Conservation (phyloP, 2,113 vertebrate species). For the Chaetodon trifascialis region DNA sequence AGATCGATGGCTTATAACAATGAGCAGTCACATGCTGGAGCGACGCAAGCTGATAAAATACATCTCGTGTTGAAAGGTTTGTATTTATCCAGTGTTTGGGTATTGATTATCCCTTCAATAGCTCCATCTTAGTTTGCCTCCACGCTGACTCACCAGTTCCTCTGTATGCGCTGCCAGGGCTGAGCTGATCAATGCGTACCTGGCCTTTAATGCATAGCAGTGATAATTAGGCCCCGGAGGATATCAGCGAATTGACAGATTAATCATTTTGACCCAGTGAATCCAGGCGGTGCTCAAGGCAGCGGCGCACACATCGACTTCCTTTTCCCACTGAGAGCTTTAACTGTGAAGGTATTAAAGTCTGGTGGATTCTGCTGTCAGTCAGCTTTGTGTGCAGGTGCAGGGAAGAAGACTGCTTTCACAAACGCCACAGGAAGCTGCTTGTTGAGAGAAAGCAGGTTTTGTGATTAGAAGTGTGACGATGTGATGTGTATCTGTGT, state of each 20-base stretch:
- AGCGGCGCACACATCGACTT: conserved; percentile 36
- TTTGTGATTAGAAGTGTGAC: conserved; percentile 5
- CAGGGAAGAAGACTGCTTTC: background rate
- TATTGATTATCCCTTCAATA: conserved; percentile 45
- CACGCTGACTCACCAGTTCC: conserved; percentile 7
- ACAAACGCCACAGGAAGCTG: background rate
- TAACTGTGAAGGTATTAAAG: conserved; percentile 51
- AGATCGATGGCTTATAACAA: conserved; percentile 2
- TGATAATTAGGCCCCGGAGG: conserved; percentile 64
- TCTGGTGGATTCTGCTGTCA: conserved; percentile 46
- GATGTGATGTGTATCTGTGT: background rate
- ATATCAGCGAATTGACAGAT: conserved; percentile 63
- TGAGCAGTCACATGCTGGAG: conserved; percentile 8
- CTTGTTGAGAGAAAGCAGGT: conserved; percentile 3
- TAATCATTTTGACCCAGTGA: conserved; percentile 67
- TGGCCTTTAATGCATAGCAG: conserved; percentile 37
- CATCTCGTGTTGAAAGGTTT: background rate
- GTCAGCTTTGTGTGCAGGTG: conserved; percentile 11
- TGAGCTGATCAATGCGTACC: conserved; percentile 58
- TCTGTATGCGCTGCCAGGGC: conserved; percentile 1
- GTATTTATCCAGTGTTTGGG: conserved; percentile 19
- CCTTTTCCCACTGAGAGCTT: conserved; percentile 52
- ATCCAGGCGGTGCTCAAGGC: conserved; percentile 48
- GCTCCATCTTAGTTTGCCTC: conserved; percentile 36
- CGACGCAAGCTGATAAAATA: background rate